These are phyloP conservation scores for Hippocampus mohnikei DNA, from an alignment of 2,113 vertebrate genomes.

Conservation along the genomic window DNA sequence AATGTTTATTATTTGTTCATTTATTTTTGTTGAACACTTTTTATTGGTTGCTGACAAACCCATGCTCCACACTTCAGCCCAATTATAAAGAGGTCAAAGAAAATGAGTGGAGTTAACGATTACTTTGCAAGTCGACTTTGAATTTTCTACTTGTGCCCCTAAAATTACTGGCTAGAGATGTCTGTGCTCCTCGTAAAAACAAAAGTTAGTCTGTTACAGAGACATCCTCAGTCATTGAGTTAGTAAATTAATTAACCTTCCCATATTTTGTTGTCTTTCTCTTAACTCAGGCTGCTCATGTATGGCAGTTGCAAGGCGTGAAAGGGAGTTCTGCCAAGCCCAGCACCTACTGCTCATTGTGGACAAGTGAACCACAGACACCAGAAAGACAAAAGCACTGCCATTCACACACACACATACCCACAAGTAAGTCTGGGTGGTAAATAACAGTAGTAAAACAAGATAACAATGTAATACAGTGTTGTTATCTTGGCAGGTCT, in stretches of 20 bases:
- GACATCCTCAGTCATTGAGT: neutral
- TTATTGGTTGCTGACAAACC: no score
- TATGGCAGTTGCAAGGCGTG: constrained; percentile 96
- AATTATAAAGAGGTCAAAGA: no score
- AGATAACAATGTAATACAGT: neutral
- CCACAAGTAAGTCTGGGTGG: constrained; percentile 31
- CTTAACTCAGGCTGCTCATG: constrained; percentile 81
- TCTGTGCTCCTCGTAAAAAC: no score
- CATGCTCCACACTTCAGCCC: no score
- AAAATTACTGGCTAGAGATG: no score
- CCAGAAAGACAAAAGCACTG: constrained; percentile 40
- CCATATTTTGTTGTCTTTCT: constrained; percentile 32
- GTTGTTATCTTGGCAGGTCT: constrained; percentile 33
- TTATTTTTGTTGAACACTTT: no score
- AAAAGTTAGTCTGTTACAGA: no score
- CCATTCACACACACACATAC: constrained; percentile 23
- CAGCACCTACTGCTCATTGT: constrained; percentile 93
- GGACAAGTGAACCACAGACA: constrained; percentile 86
- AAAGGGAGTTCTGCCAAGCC: constrained; percentile 99
- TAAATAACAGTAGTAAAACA: neutral
- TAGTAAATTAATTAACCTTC: neutral
- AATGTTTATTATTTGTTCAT: no score
- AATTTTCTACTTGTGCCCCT: no score
- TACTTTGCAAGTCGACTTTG: no score
- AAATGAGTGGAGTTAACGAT: no score